Evolutionary conservation across 2,888 invertebrate species (phyloP), one percentile per base, ranked within the genome.

Genomic region (Pyralis farinalis): DNA sequence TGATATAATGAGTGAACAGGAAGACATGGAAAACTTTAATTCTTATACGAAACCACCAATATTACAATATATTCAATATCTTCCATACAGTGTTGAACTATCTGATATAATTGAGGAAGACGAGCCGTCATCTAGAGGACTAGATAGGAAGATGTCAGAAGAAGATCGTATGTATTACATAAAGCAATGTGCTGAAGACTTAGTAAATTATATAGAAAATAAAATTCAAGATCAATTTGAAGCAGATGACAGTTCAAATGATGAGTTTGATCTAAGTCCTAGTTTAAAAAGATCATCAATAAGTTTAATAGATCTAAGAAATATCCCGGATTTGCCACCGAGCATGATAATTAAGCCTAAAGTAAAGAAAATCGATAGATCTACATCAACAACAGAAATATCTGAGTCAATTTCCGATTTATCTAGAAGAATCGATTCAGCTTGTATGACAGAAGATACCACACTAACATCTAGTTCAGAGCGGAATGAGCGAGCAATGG

Each of bases 91-190:
- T 42, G 76, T 86, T 1, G 87, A 88, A 37, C 39, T 88, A 6
- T 88, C 88, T 1, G 88, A 88, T 50, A 88, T 88, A 7, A 45
- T 85, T 11, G 88, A 88, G 58, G 88, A 88, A 63, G 88, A 88
- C 11, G 88, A 88, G 48, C 72, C 75, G 0, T 84, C 86, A 0
- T 81, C 79, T 20, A 67, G 67, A 51, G 57, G 52, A 3, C 34
- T 63, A 9, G 79, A 77, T 5, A 64, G 69, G 30, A 72, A 65
- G 45, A 39, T 55, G 8, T 65, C 74, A 0, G 67, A 73, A 43
- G 66, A 72, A 30, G 80, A 83, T 40, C 64, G 66, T 40, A 47
- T 77, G 12, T 44, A 55, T 1, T 62, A 73, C 39, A 65, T 74
- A 1, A 68, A 56, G 46, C 60, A 64, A 34, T 52, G 61, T 0